Evolutionary conservation across 2,113 vertebrate species (phyloP).

Genomic region (Chrysemys picta): DNA sequence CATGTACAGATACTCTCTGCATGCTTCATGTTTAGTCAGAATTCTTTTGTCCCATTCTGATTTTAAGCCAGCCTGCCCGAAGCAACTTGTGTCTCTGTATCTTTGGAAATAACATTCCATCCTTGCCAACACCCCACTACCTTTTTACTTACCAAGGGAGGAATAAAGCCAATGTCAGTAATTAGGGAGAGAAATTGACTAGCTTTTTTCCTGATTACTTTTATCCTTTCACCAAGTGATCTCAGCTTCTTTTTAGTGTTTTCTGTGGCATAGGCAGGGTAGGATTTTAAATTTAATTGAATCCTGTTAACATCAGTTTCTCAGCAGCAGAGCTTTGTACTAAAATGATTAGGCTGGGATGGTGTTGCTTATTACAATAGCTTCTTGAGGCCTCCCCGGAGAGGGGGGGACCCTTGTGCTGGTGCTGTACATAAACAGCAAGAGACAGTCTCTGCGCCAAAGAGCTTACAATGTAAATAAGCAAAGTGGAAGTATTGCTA

Average conservation of each 20-base stretch:
- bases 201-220: slow-evolving; percentile 30
- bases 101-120: neutral
- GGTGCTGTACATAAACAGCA: neutral
- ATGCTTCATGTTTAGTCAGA: neutral
- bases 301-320: slow-evolving; percentile 29
- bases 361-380: rapidly evolving
- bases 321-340: neutral
- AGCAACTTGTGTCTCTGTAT: neutral
- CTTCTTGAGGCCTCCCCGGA: rapidly evolving
- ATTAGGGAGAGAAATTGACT: slow-evolving; percentile 38
- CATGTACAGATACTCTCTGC: rapidly evolving
- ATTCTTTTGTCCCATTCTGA: neutral
- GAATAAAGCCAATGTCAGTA: slow-evolving; percentile 11
- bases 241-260: neutral
- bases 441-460: neutral
- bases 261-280: neutral
- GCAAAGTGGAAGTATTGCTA: neutral
- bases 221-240: slow-evolving; percentile 5
- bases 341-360: neutral
- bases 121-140: neutral
- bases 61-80: neutral
- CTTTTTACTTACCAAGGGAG: neutral
- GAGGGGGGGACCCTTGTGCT: rapidly evolving
- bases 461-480: rapidly evolving
- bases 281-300: slow-evolving; percentile 62